Evolutionary conservation across 1,140 invertebrate genomes (phyloP).

Genomic region (Drosophila equinoxialis): DNA sequence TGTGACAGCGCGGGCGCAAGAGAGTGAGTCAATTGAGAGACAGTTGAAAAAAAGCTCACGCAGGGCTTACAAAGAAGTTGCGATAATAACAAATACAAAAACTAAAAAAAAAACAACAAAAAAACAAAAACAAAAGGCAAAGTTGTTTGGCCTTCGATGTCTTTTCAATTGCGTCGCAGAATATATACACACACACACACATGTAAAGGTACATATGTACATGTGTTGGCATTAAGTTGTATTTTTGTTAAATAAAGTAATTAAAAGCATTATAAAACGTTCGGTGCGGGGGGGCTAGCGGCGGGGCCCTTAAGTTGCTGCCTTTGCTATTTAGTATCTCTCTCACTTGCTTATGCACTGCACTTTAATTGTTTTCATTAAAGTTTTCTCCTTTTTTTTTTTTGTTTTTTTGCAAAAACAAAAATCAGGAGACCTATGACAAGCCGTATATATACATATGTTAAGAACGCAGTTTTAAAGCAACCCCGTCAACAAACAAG

Average conservation of each 20-base stretch:
- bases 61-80: slow-evolving; percentile 46
- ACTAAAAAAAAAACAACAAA: slow-evolving; percentile 44
- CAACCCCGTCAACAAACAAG: not conserved
- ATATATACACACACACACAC: slow-evolving; percentile 43
- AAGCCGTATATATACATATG: slow-evolving; percentile 23
- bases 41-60: slow-evolving; percentile 26
- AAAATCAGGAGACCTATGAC: slow-evolving; percentile 22
- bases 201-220: slow-evolving; percentile 26
- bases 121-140: slow-evolving; percentile 70
- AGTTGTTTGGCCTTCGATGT: slow-evolving; percentile 80
- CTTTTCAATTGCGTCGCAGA: slow-evolving; percentile 80
- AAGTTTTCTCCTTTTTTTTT: not conserved
- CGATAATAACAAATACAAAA: slow-evolving; percentile 69
- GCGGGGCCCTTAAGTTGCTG: not conserved
- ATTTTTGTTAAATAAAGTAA: slow-evolving; percentile 39
- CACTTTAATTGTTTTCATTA: slow-evolving; percentile 25
- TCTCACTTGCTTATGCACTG: not conserved
- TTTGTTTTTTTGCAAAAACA: slow-evolving; percentile 19
- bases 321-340: not conserved
- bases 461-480: slow-evolving; percentile 34
- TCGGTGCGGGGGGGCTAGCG: not conserved
- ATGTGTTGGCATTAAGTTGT: slow-evolving; percentile 45
- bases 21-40: slow-evolving; percentile 10
- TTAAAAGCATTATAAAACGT: slow-evolving; percentile 39
- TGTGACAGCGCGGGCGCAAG: slow-evolving; percentile 30